Evolutionary conservation across 2,113 vertebrate species (phyloP), one percentile per base, ranked within the genome.

Genomic region (Cheirogaleus medius): DNA sequence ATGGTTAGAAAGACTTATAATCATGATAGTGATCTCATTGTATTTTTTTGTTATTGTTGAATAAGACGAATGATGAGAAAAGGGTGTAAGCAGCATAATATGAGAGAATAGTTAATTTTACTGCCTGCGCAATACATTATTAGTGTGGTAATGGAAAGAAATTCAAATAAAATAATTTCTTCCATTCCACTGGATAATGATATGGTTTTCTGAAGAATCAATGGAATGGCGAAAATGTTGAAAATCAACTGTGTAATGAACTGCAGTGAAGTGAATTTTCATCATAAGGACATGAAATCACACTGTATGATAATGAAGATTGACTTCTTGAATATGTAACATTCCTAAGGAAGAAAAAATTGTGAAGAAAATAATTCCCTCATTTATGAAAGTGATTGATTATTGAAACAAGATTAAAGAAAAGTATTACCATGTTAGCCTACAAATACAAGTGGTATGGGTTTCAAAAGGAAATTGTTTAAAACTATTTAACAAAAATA

Each of bases 171-270:
- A 87, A 92, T 17, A 80, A 95, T 91, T 64, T 84, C 76, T 88
- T 86, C 58, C 56, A 20, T 81, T 74, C 11, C 66, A 60, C 29
- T 93, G 58, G 20, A 34, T 44, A 95, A 42, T 82, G 23, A 80
- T 18, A 91, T 37, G 58, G 49, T 87, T 97, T 74, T 42, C 87
- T 63, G 39, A 87, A 85, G 42, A 85, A 88, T 88, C 82, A 91
- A 76, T 88, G 52, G 69, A 25, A 76, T 82, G 58, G 37, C 2
- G 17, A 82, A 74, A 89, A 83, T 90, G 68, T 81, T 95, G 82
- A 88, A 81, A 91, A 87, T 93, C 63, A 76, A 34, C 56, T 85
- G 71, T 91, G 37, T 88, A 95, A 91, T 86, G 83, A 96, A 80
- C 63, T 85, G 82, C 15, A 49, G 49, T 86, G 78, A 85, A 44